phyloP scores from a whole-genome alignment of 2,797 vertebrate genomes.

The Bovichtus diacanthus region DNA sequence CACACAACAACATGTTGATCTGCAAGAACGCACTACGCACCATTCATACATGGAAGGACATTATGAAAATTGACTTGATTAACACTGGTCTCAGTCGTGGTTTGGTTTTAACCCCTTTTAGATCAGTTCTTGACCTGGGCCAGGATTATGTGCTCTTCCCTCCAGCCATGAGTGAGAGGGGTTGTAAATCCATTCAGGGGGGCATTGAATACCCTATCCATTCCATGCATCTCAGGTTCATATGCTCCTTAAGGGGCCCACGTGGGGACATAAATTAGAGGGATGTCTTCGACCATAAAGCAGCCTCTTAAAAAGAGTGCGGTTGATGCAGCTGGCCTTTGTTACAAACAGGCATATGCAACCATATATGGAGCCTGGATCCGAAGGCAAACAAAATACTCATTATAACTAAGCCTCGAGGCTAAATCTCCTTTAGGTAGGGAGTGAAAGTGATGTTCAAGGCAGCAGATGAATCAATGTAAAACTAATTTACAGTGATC shows the following conservation, averaged over 20 bases:
- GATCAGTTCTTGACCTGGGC: constrained; percentile 52
- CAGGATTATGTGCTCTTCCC: constrained; percentile 41
- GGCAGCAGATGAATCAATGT: constrained; percentile 45
- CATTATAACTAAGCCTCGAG: constrained; percentile 23
- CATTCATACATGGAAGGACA: not conserved
- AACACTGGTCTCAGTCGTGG: not conserved
- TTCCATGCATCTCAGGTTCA: constrained; percentile 69
- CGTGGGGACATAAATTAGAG: constrained; percentile 79
- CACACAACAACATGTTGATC: not conserved
- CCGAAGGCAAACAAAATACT: constrained; percentile 33
- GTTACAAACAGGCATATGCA: constrained; percentile 62
- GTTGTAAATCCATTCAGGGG: constrained; percentile 59
- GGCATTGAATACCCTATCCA: constrained; percentile 52
- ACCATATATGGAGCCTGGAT: constrained; percentile 67
- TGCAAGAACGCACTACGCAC: not conserved
- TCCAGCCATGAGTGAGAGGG: constrained; percentile 46
- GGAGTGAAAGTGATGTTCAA: constrained; percentile 2
- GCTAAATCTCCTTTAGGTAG: not conserved
- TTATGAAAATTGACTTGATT: not conserved
- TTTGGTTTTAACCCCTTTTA: constrained; percentile 25
- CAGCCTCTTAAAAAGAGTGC: constrained; percentile 71
- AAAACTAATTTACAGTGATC: constrained; percentile 56
- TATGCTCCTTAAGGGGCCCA: constrained; percentile 72
- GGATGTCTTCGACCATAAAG: constrained; percentile 75
- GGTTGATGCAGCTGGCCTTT: constrained; percentile 70